A percentile compares a stretch with the other conserved stretches of the same genome.
phyloP scores from a whole-genome alignment of 2,797 vertebrate genomes.

The Lutjanus argentimaculatus region DNA sequence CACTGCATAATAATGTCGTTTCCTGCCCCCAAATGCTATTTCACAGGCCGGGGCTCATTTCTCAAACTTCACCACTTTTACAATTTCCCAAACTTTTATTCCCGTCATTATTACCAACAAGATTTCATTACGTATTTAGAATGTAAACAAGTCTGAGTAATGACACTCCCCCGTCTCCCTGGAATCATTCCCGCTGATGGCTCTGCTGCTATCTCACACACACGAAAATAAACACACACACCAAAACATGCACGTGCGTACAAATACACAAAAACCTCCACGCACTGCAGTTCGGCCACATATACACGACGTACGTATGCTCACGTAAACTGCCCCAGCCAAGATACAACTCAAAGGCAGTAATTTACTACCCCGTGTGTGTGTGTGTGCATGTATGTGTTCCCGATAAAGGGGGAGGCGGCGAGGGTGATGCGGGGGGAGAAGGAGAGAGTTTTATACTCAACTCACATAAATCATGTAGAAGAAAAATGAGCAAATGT shows the following conservation, averaged over 20 bases:
- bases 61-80: conserved; percentile 99
- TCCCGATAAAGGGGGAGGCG: conserved; percentile 69
- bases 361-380: conserved; percentile 89
- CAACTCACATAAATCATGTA: conserved; percentile 99
- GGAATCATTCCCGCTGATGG: conserved; percentile 81
- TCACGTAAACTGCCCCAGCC: conserved; percentile 82
- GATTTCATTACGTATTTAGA: conserved; percentile 99
- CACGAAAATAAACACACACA: conserved; percentile 44
- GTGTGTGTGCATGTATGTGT: conserved; percentile 63
- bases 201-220: conserved; percentile 70
- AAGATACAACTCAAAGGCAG: conserved; percentile 91
- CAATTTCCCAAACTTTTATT: conserved; percentile 99
- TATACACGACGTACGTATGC: conserved; percentile 72
- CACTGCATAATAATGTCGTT: conserved; percentile 99
- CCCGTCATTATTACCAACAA: conserved; percentile 99
- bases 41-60: conserved; percentile 97
- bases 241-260: conserved; percentile 21
- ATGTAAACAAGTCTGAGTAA: conserved; percentile 99
- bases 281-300: conserved; percentile 30
- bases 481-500: conserved; percentile 99
- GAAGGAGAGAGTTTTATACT: conserved; percentile 91
- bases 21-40: conserved; percentile 99
- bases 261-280: conserved; percentile 35
- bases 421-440: conserved; percentile 17
- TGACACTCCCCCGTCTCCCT: conserved; percentile 86